phyloP scores from a whole-genome alignment of 2,797 vertebrate genomes.

The Leptoclinus maculatus region DNA sequence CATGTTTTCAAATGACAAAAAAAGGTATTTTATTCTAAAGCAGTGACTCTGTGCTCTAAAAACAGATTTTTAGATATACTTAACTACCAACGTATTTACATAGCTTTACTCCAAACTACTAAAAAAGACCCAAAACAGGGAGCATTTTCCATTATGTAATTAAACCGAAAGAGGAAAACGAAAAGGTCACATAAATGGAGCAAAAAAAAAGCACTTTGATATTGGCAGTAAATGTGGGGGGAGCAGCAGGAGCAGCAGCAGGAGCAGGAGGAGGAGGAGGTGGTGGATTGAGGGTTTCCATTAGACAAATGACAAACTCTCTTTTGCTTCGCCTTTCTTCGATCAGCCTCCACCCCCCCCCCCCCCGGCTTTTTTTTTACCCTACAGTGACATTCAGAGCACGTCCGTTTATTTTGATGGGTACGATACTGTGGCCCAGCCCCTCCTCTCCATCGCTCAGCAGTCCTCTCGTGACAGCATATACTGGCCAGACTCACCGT shows the following conservation, averaged over 20 bases:
- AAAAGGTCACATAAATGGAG: neutral
- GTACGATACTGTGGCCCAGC: conserved; percentile 25
- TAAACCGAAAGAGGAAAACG: neutral
- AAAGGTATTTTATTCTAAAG: conserved; percentile 1
- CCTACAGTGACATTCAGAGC: conserved; percentile 65
- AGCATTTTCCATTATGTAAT: neutral
- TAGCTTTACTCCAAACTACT: neutral
- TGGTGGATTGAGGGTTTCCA: conserved; percentile 60
- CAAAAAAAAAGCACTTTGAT: conserved; percentile 40
- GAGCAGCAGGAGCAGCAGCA: conserved; percentile 4
- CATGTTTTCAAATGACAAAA: neutral
- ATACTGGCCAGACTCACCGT: conserved; percentile 60
- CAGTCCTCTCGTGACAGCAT: conserved; percentile 23
- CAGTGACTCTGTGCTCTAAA: neutral
- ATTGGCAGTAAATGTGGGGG: conserved; percentile 42
- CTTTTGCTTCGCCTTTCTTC: conserved; percentile 36
- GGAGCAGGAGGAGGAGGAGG: neutral
- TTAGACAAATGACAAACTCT: conserved; percentile 80
- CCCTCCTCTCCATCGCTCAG: conserved; percentile 53
- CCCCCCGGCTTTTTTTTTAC: conserved; percentile 5
- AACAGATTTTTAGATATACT: neutral
- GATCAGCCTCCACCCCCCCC: conserved; percentile 48
- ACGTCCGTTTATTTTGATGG: conserved; percentile 72
- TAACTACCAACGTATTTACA: neutral
- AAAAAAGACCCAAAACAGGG: neutral